Base-by-base conservation (phyloP, 2,113 vertebrate species). In the Climacteris rufus region DNA sequence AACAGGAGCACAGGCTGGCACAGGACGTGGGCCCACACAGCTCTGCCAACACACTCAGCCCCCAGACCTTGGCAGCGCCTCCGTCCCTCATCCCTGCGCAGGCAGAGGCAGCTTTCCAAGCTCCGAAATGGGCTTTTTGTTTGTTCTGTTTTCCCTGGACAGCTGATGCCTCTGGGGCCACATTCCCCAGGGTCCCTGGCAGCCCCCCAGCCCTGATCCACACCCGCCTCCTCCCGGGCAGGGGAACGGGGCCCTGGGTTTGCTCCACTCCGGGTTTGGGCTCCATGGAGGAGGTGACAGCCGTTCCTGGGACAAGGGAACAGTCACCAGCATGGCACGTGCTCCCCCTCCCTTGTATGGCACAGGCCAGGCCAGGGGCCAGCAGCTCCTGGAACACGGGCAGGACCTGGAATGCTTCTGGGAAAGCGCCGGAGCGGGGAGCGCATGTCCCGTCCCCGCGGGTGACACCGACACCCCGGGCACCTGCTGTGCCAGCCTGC, bases 41-140 rank as follows among this genome's bases (percentile, higher is more conserved):
- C 68, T 70, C 66, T 86, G 60, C 75, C 21, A 6, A 13, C 39
- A 6, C 4, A 1, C 60, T 47, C 49, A 37, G 84, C 56, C 17
- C 28, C 13, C n/a, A 42, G n/a, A 23, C 59, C 44, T 47, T 45
- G 75, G n/a, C 24, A 64, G 54, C 40, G 57, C 47, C 86, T 83
- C 71, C 0, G 0, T 39, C 72, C 72, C 89, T 71, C 6, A 6
- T 50, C 90, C 78, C 65, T 23, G 11, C 23, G 22, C 1, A 0
- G 78, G 53, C 66, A 70, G 27, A 14, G 3, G 82, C 52, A 1
- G 2, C 83, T 85, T 69, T 45, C 93, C 69, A 40, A 74, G 49
- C 63, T 72, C 57, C 27, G 63, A 66, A 61, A 74, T 24, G 72
- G 11, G 63, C 13, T 68, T 64, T 57, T 52, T 90, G 72, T 78